Evolutionary conservation across 2,888 invertebrate genomes (phyloP), one percentile per base, ranked within the genome.

Genomic region (Platynereis dumerilii): DNA sequence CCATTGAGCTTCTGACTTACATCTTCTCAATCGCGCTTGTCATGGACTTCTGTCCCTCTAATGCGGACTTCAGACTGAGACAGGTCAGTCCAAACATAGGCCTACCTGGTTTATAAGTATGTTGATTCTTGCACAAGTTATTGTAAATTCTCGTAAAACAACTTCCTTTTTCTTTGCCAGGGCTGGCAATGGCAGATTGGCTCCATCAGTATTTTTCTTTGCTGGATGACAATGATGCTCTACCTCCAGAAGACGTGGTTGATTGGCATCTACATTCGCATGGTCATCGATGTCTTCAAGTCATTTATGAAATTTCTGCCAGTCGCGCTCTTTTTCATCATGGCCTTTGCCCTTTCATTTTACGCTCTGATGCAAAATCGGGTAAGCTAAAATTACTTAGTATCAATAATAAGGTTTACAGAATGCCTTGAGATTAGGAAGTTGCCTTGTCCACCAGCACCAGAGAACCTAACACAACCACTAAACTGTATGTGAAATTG

Each of bases 1-100:
- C 84, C 56, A 77, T 86, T 52, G 87, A 87, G 73, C 85, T 85
- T 85, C 73, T 80, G n/a, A 85, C 85, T 56, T 87, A 86, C 69
- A 73, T 85, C 2, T 78, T 81, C 1, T 81, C 86, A 7, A 73
- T 87, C 20, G 71, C 87, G 12, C 78, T 86, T 10, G 85, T 86
- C 17, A 78, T 83, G 52, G 85, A 86, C 72, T 82, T 86, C 12
- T 34, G 34, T 34, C 34, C 5, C 7, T 34, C 34, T 34, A 5
- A 34, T 5, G 34, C 7, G 7, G 12, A 12, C 12, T 7, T 34
- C 5, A 34, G 34, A 34, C 34, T 34, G 34, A n/a, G n/a, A n/a
- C n/a, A n/a, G n/a, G n/a, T n/a, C n/a, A n/a, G n/a, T n/a, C n/a
- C n/a, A n/a, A n/a, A n/a, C n/a, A n/a, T n/a, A n/a, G n/a, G n/a